phyloP scores from a whole-genome alignment of 2,797 vertebrate species.

The Otolemur crassicaudatus region DNA sequence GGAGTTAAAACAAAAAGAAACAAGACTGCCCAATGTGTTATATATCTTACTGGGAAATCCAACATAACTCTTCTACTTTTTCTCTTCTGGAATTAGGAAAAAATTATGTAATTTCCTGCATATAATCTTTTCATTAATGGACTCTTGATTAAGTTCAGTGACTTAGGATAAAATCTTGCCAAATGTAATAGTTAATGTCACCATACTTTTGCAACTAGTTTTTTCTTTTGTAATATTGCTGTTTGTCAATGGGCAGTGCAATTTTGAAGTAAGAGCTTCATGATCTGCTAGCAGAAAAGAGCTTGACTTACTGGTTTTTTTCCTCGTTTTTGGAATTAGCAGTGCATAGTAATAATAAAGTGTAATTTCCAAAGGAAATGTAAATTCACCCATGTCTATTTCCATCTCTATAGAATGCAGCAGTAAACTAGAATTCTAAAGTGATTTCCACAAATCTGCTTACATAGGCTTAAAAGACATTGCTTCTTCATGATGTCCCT shows the following conservation, averaged over 20 bases:
- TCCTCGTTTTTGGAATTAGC: neutral
- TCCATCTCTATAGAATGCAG: neutral
- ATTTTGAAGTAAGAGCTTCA: conserved; percentile 17
- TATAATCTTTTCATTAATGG: neutral
- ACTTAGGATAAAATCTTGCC: neutral
- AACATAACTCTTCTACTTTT: neutral
- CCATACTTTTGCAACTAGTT: neutral
- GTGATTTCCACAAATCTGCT: neutral
- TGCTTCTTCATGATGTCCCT: neutral
- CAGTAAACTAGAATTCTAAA: neutral
- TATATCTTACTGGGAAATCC: neutral
- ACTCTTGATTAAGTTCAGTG: neutral
- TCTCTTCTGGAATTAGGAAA: neutral
- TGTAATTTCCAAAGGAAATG: neutral
- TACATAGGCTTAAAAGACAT: neutral
- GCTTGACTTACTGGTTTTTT: neutral
- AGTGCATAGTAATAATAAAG: neutral
- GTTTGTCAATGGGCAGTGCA: neutral
- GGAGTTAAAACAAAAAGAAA: neutral
- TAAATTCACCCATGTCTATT: neutral
- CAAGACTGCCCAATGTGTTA: neutral
- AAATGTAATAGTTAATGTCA: neutral
- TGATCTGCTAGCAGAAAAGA: neutral
- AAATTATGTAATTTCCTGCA: neutral
- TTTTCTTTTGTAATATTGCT: neutral